A percentile compares a stretch with the other conserved stretches of the same genome.
phyloP scores from a whole-genome alignment of 2,888 invertebrate genomes.

The Eupelmus urozonus region DNA sequence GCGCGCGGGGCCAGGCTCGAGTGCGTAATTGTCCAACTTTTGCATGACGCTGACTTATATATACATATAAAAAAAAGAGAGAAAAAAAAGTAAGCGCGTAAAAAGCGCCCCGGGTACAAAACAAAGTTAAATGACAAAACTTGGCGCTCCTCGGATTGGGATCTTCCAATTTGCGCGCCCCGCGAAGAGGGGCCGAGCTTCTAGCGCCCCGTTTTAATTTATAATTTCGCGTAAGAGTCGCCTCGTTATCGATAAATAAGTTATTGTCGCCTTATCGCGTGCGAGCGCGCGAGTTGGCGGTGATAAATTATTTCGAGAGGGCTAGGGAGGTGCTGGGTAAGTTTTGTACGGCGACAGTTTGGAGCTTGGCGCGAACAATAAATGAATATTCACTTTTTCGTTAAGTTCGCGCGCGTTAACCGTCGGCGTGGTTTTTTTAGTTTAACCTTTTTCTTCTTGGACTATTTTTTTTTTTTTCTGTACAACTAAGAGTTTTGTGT shows the following conservation, averaged over 20 bases:
- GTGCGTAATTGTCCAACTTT: constrained; percentile 38
- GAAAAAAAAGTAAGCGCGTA: not conserved
- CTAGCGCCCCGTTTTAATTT: constrained; percentile 5
- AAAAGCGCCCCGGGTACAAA: not conserved
- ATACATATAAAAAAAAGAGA: not conserved
- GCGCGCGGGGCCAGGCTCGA: not conserved
- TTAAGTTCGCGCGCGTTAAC: not conserved
- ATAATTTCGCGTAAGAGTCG: not conserved
- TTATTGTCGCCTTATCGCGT: not conserved
- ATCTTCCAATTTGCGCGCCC: constrained; percentile 14
- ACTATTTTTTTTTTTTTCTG: too few species aligned
- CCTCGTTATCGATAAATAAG: constrained; percentile 8
- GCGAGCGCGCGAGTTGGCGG: too few species aligned
- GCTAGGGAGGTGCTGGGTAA: not conserved
- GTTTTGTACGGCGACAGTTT: constrained; percentile 11
- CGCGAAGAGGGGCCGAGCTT: not conserved
- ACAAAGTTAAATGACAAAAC: constrained; percentile 34
- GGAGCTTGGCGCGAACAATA: not conserved
- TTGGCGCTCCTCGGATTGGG: not conserved
- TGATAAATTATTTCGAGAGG: not conserved
- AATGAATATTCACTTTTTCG: constrained; percentile 19
- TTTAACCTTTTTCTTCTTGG: too few species aligned
- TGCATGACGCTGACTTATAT: not conserved
- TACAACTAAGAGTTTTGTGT: too few species aligned
- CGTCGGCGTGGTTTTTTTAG: not conserved